A percentile compares a stretch with the other conserved stretches of the same genome.
Conservation (phyloP, 2,797 vertebrate genomes). For the Limosa lapponica region DNA sequence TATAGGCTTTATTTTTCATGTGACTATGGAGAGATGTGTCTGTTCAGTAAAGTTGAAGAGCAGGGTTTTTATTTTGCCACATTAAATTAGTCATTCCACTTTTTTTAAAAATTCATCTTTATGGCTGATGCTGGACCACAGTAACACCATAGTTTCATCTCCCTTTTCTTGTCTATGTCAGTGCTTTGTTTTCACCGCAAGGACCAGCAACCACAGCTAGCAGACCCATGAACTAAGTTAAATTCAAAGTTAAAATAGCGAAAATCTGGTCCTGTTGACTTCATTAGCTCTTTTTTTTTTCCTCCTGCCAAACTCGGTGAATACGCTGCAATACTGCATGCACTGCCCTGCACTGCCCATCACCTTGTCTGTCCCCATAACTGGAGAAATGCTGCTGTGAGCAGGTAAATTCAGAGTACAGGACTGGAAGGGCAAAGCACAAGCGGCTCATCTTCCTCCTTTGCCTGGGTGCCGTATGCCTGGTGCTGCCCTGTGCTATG, state of each 20-base stretch:
- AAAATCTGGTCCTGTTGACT: neutral
- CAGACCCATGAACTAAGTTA: neutral
- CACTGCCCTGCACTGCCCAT: neutral
- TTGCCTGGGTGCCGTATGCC: neutral
- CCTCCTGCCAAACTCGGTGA: neutral
- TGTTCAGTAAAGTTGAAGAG: neutral
- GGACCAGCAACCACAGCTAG: neutral
- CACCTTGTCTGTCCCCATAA: neutral
- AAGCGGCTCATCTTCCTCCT: neutral
- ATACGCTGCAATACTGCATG: neutral
- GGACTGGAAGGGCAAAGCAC: neutral
- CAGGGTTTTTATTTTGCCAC: neutral
- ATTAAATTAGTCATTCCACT: neutral
- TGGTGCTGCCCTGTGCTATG: accelerated
- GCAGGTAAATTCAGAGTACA: neutral
- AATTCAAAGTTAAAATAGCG: neutral
- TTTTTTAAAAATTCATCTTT: neutral
- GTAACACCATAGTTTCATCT: neutral
- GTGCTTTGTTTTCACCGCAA: neutral
- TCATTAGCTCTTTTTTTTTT: neutral
- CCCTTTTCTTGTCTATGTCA: neutral
- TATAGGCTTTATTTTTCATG: neutral
- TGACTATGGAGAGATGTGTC: neutral
- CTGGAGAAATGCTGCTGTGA: neutral
- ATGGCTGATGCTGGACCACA: neutral